Conservation (phyloP, 2,797 vertebrate species). For the Nyctalus aviator region DNA sequence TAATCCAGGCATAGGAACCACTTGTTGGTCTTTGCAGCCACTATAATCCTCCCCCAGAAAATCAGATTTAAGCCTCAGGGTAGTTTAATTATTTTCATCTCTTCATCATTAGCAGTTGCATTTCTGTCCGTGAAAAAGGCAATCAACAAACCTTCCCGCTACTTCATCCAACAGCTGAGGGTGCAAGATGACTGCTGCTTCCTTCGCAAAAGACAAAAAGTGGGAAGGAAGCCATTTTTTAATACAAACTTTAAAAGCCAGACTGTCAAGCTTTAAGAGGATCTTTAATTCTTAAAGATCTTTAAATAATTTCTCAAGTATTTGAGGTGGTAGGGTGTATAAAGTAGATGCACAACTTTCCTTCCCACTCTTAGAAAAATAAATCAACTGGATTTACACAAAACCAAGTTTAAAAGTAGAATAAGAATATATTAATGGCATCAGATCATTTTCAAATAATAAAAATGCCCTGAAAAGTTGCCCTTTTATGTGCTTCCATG, state of each 20-base stretch:
- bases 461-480: slow-evolving; percentile 1
- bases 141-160: background rate
- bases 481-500: slow-evolving; percentile 13
- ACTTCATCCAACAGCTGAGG: background rate
- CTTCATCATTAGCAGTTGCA: background rate
- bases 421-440: slow-evolving; percentile 1
- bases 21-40: background rate
- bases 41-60: background rate
- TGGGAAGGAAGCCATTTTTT: background rate
- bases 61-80: background rate
- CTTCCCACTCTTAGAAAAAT: slow-evolving; percentile 12
- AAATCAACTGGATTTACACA: background rate
- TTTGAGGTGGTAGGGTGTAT: background rate
- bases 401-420: slow-evolving; percentile 25
- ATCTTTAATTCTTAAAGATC: background rate
- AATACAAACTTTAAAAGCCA: slow-evolving; percentile 31
- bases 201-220: slow-evolving; percentile 22
- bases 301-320: slow-evolving; percentile 39
- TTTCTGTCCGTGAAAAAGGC: slow-evolving; percentile 7
- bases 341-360: slow-evolving; percentile 20
- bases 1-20: background rate
- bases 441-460: slow-evolving; percentile 33
- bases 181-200: background rate
- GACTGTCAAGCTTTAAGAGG: background rate
- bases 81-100: background rate